These are phyloP conservation scores for Isaurus tuberculatus DNA, from an alignment of 92 coral and sea anemone species.

Conservation along the genomic window DNA sequence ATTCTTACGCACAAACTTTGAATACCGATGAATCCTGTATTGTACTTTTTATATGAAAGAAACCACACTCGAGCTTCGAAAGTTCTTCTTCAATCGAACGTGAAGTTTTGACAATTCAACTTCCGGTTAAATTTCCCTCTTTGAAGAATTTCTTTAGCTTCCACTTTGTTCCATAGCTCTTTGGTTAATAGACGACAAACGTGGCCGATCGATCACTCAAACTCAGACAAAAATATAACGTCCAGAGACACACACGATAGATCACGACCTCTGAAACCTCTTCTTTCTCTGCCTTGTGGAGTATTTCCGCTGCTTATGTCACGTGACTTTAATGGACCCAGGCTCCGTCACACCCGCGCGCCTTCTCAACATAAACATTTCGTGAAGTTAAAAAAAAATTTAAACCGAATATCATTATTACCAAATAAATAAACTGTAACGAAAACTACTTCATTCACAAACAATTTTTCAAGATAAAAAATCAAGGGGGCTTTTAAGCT, in stretches of 20 bases:
- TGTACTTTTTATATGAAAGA: conserved; percentile 7
- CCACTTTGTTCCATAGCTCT: conserved; percentile 35
- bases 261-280: conserved; percentile 18
- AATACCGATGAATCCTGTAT: conserved; percentile 22
- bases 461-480: not conserved
- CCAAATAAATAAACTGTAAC: not conserved
- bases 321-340: conserved; percentile 39
- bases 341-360: conserved; percentile 43
- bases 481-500: not conserved
- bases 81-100: conserved; percentile 36
- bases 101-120: conserved; percentile 9
- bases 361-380: not conserved
- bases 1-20: conserved; percentile 28
- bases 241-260: not conserved
- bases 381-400: not conserved
- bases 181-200: not conserved
- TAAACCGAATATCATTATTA: not conserved
- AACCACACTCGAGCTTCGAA: conserved; percentile 25
- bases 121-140: conserved; percentile 38
- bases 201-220: not conserved
- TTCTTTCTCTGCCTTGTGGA: conserved; percentile 19
- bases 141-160: conserved; percentile 14
- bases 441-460: not conserved
- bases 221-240: conserved; percentile 24
- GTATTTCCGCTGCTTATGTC: conserved; percentile 16